Evolutionary conservation across 2,888 invertebrate species (phyloP), one percentile per base, ranked within the genome.

Genomic region (Pecten maximus): DNA sequence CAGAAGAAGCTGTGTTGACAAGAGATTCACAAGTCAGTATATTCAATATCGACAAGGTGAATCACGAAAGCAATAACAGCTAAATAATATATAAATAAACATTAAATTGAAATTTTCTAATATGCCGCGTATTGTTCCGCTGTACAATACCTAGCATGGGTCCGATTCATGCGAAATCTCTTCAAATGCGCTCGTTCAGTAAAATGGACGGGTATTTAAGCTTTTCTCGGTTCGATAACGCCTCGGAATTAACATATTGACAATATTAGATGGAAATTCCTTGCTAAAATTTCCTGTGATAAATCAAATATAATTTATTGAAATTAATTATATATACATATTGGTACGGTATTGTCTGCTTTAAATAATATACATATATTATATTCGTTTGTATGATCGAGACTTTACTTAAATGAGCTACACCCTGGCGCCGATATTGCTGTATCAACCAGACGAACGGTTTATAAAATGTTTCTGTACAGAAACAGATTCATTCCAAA

Each of bases 221-320:
- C 12, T 74, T 74, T 74, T 74, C 35, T 74, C 35, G 74, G 74
- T 74, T 74, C 74, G 28, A 74, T 74, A 74, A 74, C 74, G 28
- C 74, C 74, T 6, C 16, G 74, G 35, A 28, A 74, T 74, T 74
- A 74, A 74, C 74, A 74, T 74, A 74, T 28, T 74, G 74, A 74
- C 74, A 74, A 74, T 74, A 74, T 74, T 35, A 19, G 8, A 28
- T 35, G 74, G 23, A 60, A 23, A n/a, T 60, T 60, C 23, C n/a
- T 74, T 74, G 74, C 74, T 74, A 35, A 35, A 74, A 74, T 74
- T 74, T 74, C 44, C 74, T 74, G 35, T 35, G 28, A 74, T 74
- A 74, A 35, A 74, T 74, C 74, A 74, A 35, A 74, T 35, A 35
- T 74, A 74, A 74, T 74, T 35, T 74, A 74, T 74, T 74, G 74